Percentiles rank a stretch among this genome's conserved stretches.
phyloP scores from a whole-genome alignment of 2,888 invertebrate species.

The Marasmarcha lunaedactyla region DNA sequence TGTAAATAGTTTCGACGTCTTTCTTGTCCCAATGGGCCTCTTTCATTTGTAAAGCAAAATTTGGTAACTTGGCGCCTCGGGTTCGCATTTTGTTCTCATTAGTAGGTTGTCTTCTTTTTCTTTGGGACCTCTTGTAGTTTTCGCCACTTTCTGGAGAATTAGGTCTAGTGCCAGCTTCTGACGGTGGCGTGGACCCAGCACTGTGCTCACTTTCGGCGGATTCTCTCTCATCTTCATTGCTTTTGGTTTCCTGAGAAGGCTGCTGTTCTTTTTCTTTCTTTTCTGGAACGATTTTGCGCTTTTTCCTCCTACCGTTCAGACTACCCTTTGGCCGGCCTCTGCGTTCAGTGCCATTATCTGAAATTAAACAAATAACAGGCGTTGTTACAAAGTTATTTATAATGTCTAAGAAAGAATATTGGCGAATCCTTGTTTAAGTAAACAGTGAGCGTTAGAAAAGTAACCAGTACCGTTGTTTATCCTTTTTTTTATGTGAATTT shows the following conservation, averaged over 20 bases:
- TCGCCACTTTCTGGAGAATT: constrained; percentile 41
- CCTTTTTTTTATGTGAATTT: no score
- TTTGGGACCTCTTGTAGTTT: constrained; percentile 28
- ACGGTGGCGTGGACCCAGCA: constrained; percentile 49
- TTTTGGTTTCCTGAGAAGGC: constrained; percentile 55
- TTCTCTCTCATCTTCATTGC: constrained; percentile 56
- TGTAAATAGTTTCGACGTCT: constrained; percentile 56
- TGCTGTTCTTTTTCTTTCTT: constrained; percentile 50
- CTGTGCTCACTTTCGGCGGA: constrained; percentile 55
- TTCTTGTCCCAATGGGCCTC: constrained; percentile 63
- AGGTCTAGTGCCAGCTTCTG: constrained; percentile 52
- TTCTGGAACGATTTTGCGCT: constrained; percentile 41
- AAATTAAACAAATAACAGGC: no score
- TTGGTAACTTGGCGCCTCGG: constrained; percentile 73
- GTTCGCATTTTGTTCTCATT: constrained; percentile 58
- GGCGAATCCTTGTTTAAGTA: no score
- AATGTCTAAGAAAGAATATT: no score
- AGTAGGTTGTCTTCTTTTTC: constrained; percentile 34
- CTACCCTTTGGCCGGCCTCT: constrained; percentile 55
- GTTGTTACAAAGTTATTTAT: no score
- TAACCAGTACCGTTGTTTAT: no score
- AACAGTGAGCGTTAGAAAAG: no score
- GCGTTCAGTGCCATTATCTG: constrained; percentile 51
- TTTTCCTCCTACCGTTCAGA: constrained; percentile 42
- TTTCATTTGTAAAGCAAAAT: constrained; percentile 68